Evolutionary conservation across 1,140 invertebrate species (phyloP).

Genomic region (Zelostemma sp.): DNA sequence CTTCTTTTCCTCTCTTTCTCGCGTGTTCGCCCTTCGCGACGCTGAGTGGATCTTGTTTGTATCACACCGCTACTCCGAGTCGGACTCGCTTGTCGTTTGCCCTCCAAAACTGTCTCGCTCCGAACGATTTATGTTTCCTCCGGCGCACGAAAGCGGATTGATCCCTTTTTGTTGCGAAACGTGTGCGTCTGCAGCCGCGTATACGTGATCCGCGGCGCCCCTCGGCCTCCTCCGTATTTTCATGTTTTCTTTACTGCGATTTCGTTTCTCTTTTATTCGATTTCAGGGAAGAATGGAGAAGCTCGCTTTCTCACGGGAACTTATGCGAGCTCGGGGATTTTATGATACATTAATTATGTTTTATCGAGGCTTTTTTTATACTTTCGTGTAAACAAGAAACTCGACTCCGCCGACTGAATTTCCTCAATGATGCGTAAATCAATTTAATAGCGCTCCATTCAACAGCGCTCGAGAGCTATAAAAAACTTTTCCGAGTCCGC

Average conservation of each 20-base stretch:
- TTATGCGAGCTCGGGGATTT: too few species aligned
- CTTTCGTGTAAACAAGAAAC: too few species aligned
- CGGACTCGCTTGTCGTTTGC: slow-evolving; percentile 53
- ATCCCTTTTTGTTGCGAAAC: slow-evolving; percentile 65
- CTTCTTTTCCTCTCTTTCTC: slow-evolving; percentile 12
- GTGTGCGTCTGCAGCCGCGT: slow-evolving; percentile 27
- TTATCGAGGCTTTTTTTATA: too few species aligned
- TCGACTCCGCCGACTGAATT: too few species aligned
- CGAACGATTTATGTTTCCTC: slow-evolving; percentile 67
- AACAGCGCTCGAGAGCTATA: too few species aligned
- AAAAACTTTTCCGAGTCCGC: too few species aligned
- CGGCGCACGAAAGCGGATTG: slow-evolving; percentile 61
- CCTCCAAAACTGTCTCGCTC: slow-evolving; percentile 63
- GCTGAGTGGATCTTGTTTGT: slow-evolving; percentile 66
- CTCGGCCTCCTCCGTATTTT: background rate
- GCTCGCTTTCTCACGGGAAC: too few species aligned
- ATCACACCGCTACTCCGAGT: slow-evolving; percentile 59
- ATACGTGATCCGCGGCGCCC: slow-evolving; percentile 13
- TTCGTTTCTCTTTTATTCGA: too few species aligned
- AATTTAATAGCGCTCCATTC: too few species aligned
- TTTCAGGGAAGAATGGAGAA: too few species aligned
- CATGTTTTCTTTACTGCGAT: background rate
- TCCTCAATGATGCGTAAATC: too few species aligned
- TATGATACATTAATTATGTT: too few species aligned
- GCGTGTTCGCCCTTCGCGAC: slow-evolving; percentile 25